Evolutionary conservation across 2,888 invertebrate genomes (phyloP), one percentile per base, ranked within the genome.

Genomic region (Pycnomerus fuliginosus): DNA sequence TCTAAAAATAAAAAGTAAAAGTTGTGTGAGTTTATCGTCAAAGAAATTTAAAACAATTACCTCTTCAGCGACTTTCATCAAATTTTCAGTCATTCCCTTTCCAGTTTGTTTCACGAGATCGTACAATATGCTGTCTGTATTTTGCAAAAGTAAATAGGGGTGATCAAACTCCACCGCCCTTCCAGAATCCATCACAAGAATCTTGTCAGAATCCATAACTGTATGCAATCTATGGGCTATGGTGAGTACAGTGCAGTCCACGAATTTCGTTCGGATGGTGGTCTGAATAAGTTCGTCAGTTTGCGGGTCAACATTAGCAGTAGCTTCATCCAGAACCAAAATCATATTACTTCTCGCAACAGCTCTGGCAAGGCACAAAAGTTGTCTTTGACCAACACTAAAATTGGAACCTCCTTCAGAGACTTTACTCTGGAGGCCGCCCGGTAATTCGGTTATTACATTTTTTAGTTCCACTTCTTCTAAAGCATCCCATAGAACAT

Each of bases 221-320:
- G 90, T 90, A 61, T 90, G 82, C 3, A 90, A 76, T 20, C 90
- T 76, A 69, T 90, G 89, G 16, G 90, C 90, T 29, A 90, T 86
- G 0, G 88, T 89, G 15, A 90, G 76, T 20, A 90, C 88, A 0
- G 88, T 88, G 65, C 87, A 88, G 10, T 80, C 74, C 1, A 76
- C 77, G 63, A 89, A 89, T 64, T 87, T 86, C 33, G 73, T 75
- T 46, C 87, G 74, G 44, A 89, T 88, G 1, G 87, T 86, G n/a
- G 75, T 76, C 62, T 89, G 89, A 49, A 90, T 88, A 8, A 88
- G 67, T 1, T 77, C 79, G 61, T 88, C 88, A 23, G 88, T 88
- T 38, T 82, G 79, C 0, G 83, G 83, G 69, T 88, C 88, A 1
- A 88, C 86, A 64, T 87, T 87, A 25, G 87, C 87, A 1, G 88